Evolutionary conservation across 1,140 invertebrate genomes (phyloP).

Genomic region (Papilio xuthus): DNA sequence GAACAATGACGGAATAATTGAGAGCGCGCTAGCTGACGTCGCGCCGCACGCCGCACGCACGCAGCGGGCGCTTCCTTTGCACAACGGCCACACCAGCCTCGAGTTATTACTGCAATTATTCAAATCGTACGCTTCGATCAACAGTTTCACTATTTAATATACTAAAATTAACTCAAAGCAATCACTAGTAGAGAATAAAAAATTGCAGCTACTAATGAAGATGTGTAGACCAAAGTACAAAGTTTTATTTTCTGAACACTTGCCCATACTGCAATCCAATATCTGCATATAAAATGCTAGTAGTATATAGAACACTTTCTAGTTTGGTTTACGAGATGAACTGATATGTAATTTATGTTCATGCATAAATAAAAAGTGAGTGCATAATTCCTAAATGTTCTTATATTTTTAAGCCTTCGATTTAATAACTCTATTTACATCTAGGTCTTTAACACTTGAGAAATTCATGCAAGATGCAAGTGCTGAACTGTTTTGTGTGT

Average conservation of each 20-base stretch:
- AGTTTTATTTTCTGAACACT: too few relatives aligned
- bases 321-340: background rate
- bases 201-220: background rate
- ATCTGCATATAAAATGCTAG: background rate
- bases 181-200: background rate
- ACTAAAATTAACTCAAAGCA: background rate
- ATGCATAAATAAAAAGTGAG: too few relatives aligned
- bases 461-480: background rate
- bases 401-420: background rate
- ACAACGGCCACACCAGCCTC: background rate
- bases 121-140: conserved; percentile 21
- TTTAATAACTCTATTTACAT: background rate
- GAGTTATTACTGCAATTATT: conserved; percentile 22
- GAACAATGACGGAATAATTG: conserved; percentile 50
- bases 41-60: conserved; percentile 4
- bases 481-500: background rate
- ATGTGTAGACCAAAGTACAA: background rate
- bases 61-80: conserved; percentile 16
- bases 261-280: background rate
- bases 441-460: background rate
- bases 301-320: background rate
- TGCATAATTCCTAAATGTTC: too few relatives aligned
- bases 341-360: background rate
- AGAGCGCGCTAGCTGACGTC: conserved; percentile 32
- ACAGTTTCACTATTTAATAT: conserved; percentile 23